Base-by-base conservation (phyloP, 2,797 vertebrate genomes). In the Luscinia luscinia region DNA sequence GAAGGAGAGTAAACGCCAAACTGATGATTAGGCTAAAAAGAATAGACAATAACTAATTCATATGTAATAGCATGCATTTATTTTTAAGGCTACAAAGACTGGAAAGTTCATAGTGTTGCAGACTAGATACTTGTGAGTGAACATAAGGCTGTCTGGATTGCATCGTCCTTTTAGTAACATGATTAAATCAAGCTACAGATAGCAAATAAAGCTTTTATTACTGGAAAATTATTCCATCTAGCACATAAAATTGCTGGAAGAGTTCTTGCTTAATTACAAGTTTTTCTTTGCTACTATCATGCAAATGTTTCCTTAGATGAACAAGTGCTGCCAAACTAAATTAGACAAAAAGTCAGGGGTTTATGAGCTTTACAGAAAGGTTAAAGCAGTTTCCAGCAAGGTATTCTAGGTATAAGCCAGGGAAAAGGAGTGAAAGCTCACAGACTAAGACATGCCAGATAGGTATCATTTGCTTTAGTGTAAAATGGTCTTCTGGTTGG, bases 191-290 rank as follows among this genome's bases (percentile, higher is more conserved):
- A 86, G 41, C 49, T 93, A 68, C 48, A 73, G 61, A 90, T 87
- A 95, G 86, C 74, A 96, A 96, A 89, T 87, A 91, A 83, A 91
- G 54, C 59, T 93, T 95, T 95, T 96, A 95, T 95, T 94, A 91
- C 48, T 79, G 52, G 55, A 80, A 95, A 93, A 93, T 86, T 94
- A 93, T 91, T 96, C 90, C 73, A 78, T 86, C 73, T 75, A 88
- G 76, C 48, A 49, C 43, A 92, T 91, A 93, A 96, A 91, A 84
- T 73, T 88, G 55, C 76, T 94, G 41, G 43, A 92, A 92, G 28
- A 81, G 21, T 70, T 38, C 28, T 83, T 94, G 91, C 74, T 93
- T 92, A 94, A 96, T 95, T 93, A 73, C 51, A 79, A 59, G 17
- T 88, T 96, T 94, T 94, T 86, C 67, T 81, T 89, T 54, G 51